phyloP scores from a whole-genome alignment of 2,113 vertebrate species.

The Nibea coibor region DNA sequence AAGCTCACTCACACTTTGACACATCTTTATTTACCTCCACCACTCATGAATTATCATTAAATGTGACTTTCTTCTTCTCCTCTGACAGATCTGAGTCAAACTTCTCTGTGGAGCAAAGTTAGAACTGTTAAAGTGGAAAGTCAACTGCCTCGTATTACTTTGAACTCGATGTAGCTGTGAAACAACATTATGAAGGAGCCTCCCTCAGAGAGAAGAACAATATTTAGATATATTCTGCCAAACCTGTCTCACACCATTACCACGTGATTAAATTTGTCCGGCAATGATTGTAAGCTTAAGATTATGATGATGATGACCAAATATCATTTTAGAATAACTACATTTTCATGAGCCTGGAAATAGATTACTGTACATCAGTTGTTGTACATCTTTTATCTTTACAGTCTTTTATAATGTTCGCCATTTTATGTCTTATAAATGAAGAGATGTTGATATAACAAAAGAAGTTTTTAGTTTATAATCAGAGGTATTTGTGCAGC shows the following conservation, averaged over 20 bases:
- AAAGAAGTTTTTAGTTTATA: background rate
- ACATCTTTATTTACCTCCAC: background rate
- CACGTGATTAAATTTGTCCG: background rate
- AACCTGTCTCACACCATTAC: background rate
- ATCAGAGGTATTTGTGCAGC: slow-evolving; percentile 20
- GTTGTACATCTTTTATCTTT: background rate
- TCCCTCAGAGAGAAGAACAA: background rate
- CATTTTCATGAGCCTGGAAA: slow-evolving; percentile 1
- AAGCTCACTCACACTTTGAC: slow-evolving; percentile 34
- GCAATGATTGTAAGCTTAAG: background rate
- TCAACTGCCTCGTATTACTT: background rate
- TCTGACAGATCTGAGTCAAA: slow-evolving; percentile 77
- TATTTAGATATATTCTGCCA: background rate
- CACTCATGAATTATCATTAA: background rate
- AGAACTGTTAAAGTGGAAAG: slow-evolving; percentile 19
- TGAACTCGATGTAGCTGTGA: slow-evolving; percentile 35
- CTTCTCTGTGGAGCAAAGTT: slow-evolving; percentile 80
- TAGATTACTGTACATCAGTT: background rate
- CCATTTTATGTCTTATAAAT: slow-evolving; percentile 10
- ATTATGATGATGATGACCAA: background rate
- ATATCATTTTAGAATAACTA: slow-evolving; percentile 2
- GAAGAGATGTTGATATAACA: background rate
- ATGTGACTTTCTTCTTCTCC: background rate
- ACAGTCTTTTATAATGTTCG: slow-evolving; percentile 2
- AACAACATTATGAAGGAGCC: slow-evolving; percentile 32